Base-by-base conservation (phyloP, 2,797 vertebrate genomes). In the Aulostomus chinensis region DNA sequence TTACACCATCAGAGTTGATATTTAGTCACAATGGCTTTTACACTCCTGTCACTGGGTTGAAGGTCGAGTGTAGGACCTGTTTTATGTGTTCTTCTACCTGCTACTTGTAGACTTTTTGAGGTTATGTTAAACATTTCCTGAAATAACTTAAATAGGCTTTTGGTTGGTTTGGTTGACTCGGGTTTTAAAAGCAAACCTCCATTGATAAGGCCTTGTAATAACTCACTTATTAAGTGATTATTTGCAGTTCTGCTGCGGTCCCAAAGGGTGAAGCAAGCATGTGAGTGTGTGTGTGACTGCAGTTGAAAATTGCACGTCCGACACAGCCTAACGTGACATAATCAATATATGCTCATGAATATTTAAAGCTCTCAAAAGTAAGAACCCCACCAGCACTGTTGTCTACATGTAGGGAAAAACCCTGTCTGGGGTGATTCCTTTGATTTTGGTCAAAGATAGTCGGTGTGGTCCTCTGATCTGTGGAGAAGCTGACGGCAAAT, bases 311-410 rank as follows among this genome's bases (percentile, higher is more conserved):
- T 35, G 54, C n/a, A n/a, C n/a, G n/a, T n/a, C n/a, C n/a, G n/a
- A n/a, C n/a, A n/a, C n/a, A n/a, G 28, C 45, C 21, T 39, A 14
- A 51, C 57, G 37, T 37, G 2, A 36, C 49, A 32, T 38, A 53
- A 66, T 76, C 68, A 41, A 52, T 76, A 38, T 1, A 1, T 42
- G 20, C 34, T 37, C n/a, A 39, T 80, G 21, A 58, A 73, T 82
- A 63, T 58, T 72, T 58, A 47, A 69, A 11, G 11, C 2, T n/a
- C 24, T n/a, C n/a, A n/a, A n/a, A n/a, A n/a, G n/a, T n/a, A n/a
- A 25, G 9, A 25, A 25, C 2, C 24, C 24, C 4, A n/a, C n/a
- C n/a, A n/a, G n/a, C n/a, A n/a, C n/a, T n/a, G n/a, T n/a, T n/a
- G n/a, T n/a, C n/a, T n/a, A n/a, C n/a, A n/a, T n/a, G n/a, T n/a